Conservation (phyloP, 2,113 vertebrate genomes). For the Microcebus murinus region DNA sequence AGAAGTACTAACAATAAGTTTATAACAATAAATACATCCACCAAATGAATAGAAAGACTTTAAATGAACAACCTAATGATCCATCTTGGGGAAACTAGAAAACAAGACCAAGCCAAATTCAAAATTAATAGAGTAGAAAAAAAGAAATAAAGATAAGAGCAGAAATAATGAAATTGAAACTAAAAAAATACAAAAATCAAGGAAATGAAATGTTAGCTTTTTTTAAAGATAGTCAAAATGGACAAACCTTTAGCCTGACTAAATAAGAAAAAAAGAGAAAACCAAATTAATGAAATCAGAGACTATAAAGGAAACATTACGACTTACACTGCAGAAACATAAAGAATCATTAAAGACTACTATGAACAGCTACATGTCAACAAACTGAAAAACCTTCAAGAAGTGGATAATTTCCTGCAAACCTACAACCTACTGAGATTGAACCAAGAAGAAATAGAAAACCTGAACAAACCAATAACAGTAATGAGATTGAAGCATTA, state of each 20-base stretch:
- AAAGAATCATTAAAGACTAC: neutral
- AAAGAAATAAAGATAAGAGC: neutral
- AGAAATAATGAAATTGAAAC: neutral
- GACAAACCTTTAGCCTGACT: neutral
- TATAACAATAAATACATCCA: neutral
- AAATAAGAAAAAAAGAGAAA: neutral
- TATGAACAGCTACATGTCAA: neutral
- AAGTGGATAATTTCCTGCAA: neutral
- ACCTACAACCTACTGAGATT: neutral
- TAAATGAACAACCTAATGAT: neutral
- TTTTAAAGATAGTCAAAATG: neutral
- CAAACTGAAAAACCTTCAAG: neutral
- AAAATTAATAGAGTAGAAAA: neutral
- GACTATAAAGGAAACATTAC: neutral
- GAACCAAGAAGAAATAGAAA: neutral
- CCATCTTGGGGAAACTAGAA: neutral
- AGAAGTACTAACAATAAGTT: neutral
- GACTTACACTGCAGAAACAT: neutral
- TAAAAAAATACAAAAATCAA: neutral
- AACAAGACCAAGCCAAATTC: neutral
- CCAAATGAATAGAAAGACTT: neutral
- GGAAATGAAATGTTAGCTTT: neutral
- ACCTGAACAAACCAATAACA: neutral
- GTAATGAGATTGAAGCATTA: neutral
- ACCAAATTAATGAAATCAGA: neutral